These are phyloP conservation scores for Microcebus jonahi DNA, from an alignment of 2,113 vertebrate species.

Conservation along the genomic window DNA sequence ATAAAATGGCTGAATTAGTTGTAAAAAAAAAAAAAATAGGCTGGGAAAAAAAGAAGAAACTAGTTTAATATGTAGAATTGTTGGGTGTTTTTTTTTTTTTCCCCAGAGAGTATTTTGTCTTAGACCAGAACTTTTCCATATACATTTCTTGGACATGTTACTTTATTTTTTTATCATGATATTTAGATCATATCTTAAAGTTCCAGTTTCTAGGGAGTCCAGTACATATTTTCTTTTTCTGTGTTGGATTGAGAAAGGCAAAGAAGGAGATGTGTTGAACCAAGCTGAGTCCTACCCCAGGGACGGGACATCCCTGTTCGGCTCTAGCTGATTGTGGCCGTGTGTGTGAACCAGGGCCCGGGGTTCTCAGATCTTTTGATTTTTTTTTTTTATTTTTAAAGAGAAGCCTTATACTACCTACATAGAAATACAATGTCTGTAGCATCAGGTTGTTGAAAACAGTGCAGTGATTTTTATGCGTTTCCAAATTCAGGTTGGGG, in stretches of 20 bases:
- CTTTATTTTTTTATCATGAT: conserved; percentile 10
- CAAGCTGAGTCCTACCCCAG: not conserved
- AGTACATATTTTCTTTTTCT: not conserved
- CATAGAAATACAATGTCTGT: not conserved
- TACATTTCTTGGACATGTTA: not conserved
- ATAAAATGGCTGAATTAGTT: not conserved
- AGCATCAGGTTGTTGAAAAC: not conserved
- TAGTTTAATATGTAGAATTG: not conserved
- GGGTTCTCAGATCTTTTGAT: not conserved
- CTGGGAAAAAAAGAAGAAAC: not conserved
- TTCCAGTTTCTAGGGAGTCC: not conserved
- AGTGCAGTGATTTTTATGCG: not conserved
- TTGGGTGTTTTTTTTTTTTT: no score
- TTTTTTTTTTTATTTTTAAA: not conserved
- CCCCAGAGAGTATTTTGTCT: not conserved
- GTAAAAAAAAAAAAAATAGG: not conserved
- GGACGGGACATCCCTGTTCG: not conserved
- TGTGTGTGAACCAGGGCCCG: not conserved
- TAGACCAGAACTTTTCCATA: not conserved
- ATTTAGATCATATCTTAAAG: not conserved
- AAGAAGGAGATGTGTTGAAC: not conserved
- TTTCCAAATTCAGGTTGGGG: not conserved
- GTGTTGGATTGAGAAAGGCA: not conserved
- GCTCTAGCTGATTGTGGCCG: not conserved
- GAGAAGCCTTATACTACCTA: not conserved